phyloP scores from a whole-genome alignment of 2,797 vertebrate species.

The Chaetophractus vellerosus region DNA sequence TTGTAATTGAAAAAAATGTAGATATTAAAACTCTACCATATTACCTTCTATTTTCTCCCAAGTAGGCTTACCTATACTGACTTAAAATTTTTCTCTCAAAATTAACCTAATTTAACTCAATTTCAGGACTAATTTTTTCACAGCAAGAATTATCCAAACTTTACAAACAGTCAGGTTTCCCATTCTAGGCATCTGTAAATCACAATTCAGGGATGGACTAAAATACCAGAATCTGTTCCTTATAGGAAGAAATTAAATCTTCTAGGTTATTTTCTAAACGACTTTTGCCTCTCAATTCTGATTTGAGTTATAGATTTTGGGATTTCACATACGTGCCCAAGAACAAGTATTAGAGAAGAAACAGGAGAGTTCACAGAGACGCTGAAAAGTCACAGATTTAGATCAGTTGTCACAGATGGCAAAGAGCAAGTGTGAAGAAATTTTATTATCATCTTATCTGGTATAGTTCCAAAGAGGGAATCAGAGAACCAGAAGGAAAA shows the following conservation, averaged over 20 bases:
- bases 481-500: constrained; percentile 10
- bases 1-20: not conserved
- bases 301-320: not conserved
- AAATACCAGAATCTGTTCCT: not conserved
- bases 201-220: not conserved
- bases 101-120: constrained; percentile 42
- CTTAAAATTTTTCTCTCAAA: constrained; percentile 20
- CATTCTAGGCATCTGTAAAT: constrained; percentile 43
- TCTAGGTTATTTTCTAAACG: not conserved
- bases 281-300: constrained; percentile 27
- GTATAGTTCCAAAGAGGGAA: constrained; percentile 10
- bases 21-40: not conserved
- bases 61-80: not conserved
- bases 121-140: constrained; percentile 49
- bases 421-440: not conserved
- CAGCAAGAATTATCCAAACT: constrained; percentile 19
- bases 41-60: not conserved
- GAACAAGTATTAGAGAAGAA: not conserved
- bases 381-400: not conserved
- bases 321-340: not conserved
- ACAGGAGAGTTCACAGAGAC: not conserved
- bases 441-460: not conserved
- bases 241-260: not conserved
- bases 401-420: not conserved
- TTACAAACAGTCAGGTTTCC: not conserved